These are phyloP conservation scores for Brassicogethes aeneus DNA, from an alignment of 2,888 invertebrate genomes.

Conservation along the genomic window DNA sequence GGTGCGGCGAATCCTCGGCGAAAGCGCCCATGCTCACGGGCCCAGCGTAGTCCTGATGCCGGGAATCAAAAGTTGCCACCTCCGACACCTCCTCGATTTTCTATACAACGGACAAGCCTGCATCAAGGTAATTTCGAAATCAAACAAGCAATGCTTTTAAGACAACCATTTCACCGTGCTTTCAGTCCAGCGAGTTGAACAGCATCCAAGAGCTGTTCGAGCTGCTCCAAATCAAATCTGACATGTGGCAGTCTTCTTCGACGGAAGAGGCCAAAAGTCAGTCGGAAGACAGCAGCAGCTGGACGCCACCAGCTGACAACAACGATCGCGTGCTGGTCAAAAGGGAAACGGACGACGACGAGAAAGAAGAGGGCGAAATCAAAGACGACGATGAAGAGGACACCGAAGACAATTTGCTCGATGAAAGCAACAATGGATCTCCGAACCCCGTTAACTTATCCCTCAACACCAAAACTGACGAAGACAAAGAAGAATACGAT, in stretches of 20 bases:
- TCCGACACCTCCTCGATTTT: slow-evolving; percentile 75
- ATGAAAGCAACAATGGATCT: slow-evolving; percentile 58
- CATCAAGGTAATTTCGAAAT: slow-evolving; percentile 63
- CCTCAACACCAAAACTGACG: slow-evolving; percentile 47
- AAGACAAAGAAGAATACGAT: slow-evolving; percentile 30
- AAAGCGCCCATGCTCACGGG: slow-evolving; percentile 59
- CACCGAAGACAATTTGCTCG: slow-evolving; percentile 26
- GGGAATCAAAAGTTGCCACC: slow-evolving; percentile 69
- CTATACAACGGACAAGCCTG: slow-evolving; percentile 80
- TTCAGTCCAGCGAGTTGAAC: slow-evolving; percentile 70
- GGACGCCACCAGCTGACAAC: slow-evolving; percentile 38
- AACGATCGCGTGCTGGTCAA: slow-evolving; percentile 25
- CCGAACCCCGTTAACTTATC: slow-evolving; percentile 79
- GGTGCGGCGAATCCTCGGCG: slow-evolving; percentile 67
- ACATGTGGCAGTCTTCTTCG: slow-evolving; percentile 54
- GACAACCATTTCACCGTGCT: too few species aligned
- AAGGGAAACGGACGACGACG: slow-evolving; percentile 36
- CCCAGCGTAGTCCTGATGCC: slow-evolving; percentile 77
- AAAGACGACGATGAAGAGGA: slow-evolving; percentile 38
- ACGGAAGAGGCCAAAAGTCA: slow-evolving; percentile 32
- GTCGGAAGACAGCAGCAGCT: slow-evolving; percentile 39
- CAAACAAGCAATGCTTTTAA: too few species aligned
- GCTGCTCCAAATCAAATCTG: slow-evolving; percentile 76
- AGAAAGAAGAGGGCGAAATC: slow-evolving; percentile 46
- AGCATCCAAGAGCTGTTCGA: slow-evolving; percentile 77